Percentiles rank a stretch among this genome's conserved stretches.
These are phyloP conservation scores for Brenthis daphne DNA, from an alignment of 2,888 invertebrate species.

Conservation along the genomic window DNA sequence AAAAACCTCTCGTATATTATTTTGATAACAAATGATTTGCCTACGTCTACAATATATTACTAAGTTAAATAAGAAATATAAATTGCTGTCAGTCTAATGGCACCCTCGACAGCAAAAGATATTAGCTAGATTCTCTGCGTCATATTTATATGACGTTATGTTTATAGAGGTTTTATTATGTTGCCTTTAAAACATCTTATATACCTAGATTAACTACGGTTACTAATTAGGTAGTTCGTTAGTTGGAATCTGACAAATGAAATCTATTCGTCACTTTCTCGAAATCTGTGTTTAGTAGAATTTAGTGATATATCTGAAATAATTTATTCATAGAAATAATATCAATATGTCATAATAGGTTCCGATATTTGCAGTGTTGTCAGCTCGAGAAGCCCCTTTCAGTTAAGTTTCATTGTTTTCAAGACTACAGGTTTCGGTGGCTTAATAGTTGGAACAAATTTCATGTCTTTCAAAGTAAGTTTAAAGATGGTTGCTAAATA, in stretches of 20 bases:
- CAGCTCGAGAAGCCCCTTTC: constrained; percentile 33
- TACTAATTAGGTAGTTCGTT: background rate
- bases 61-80: constrained; percentile 35
- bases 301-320: background rate
- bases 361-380: constrained; percentile 27
- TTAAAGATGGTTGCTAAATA: constrained; percentile 11
- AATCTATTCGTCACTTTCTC: background rate
- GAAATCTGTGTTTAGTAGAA: no score
- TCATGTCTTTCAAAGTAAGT: constrained; percentile 19
- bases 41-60: constrained; percentile 30
- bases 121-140: constrained; percentile 25
- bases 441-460: constrained; percentile 27
- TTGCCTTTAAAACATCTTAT: background rate
- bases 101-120: constrained; percentile 29
- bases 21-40: constrained; percentile 30
- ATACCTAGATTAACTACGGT: no score
- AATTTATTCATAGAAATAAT: background rate
- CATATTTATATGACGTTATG: constrained; percentile 28
- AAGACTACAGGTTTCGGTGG: constrained; percentile 41
- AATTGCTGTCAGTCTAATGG: constrained; percentile 34
- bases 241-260: background rate
- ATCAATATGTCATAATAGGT: constrained; percentile 9
- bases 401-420: constrained; percentile 58
- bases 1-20: constrained; percentile 23
- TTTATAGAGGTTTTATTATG: constrained; percentile 8